Evolutionary conservation across 2,888 invertebrate genomes (phyloP), one percentile per base, ranked within the genome.

Genomic region (Andrena chrysosceles): DNA sequence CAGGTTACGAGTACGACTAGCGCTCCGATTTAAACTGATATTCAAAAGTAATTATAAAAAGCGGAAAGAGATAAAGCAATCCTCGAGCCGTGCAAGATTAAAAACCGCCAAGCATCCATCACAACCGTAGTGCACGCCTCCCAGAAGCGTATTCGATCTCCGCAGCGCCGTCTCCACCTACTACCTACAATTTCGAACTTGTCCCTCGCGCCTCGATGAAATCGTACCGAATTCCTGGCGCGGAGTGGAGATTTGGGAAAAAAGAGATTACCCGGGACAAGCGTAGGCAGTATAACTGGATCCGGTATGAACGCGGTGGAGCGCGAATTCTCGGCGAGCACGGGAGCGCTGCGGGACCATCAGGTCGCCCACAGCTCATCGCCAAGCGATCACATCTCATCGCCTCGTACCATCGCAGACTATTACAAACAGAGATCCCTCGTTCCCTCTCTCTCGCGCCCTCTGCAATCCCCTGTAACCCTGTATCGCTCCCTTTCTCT

Each of bases 361-460:
- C 93, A 92, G 90, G 91, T 91, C 89, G 91, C 91, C 92, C 93
- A 91, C 92, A 93, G 93, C 93, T 93, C 93, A 93, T 93, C 93
- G 91, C 91, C 91, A 91, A 89, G 92, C 93, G 93, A 93, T 93
- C 93, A 93, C 93, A 93, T 93, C 93, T 93, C 93, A 93, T 93
- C 93, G 93, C 91, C 89, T 90, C 91, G 91, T 90, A 90, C 92
- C 92, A 93, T 93, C 93, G 91, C 91, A 87, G 91, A 90, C 90
- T 92, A 93, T 92, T 92, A 93, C 92, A 91, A 91, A 91, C 91
- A 86, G 87, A 85, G 86, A 85, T 85, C 48, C 59, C 89, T 26
- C 26, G 20, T 26, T 56, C 26, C 56, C 23, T 10, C 56, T 26
- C 89, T 90, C 86, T 89, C 74, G 83, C 88, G 85, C 88, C 86